Conservation (phyloP, 2,888 invertebrate genomes). For the Amorpha juglandis region DNA sequence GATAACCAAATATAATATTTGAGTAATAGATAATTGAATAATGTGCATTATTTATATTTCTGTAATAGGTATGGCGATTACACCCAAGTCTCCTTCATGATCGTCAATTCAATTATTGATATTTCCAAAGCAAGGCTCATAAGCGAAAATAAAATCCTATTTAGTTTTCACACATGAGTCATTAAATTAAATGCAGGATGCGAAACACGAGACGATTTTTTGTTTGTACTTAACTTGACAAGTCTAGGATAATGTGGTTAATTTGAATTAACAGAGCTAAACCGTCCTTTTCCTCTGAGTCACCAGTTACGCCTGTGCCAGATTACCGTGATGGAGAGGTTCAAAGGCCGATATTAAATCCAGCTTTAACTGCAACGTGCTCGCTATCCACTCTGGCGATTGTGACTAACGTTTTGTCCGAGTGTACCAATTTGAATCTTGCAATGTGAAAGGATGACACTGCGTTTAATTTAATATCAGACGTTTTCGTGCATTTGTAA, state of each 20-base stretch:
- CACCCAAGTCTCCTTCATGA: no score
- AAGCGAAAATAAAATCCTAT: no score
- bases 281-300: constrained; percentile 74
- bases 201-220: constrained; percentile 27
- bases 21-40: no score
- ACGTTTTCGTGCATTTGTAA: constrained; percentile 11
- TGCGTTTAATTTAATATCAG: constrained; percentile 9
- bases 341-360: constrained; percentile 64
- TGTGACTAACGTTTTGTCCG: constrained; percentile 52
- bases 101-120: no score
- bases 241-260: constrained; percentile 38
- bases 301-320: constrained; percentile 51
- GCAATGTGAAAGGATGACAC: constrained; percentile 5
- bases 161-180: constrained; percentile 4
- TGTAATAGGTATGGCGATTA: no score
- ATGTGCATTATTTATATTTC: no score
- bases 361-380: constrained; percentile 65
- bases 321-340: constrained; percentile 55
- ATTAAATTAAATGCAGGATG: constrained; percentile 24
- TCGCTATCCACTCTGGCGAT: constrained; percentile 52
- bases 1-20: no score
- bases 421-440: constrained; percentile 34
- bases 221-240: constrained; percentile 27
- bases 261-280: constrained; percentile 66
- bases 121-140: no score